These are phyloP conservation scores for Lordiphosa mommai DNA, from an alignment of 1,140 invertebrate species.

Conservation along the genomic window DNA sequence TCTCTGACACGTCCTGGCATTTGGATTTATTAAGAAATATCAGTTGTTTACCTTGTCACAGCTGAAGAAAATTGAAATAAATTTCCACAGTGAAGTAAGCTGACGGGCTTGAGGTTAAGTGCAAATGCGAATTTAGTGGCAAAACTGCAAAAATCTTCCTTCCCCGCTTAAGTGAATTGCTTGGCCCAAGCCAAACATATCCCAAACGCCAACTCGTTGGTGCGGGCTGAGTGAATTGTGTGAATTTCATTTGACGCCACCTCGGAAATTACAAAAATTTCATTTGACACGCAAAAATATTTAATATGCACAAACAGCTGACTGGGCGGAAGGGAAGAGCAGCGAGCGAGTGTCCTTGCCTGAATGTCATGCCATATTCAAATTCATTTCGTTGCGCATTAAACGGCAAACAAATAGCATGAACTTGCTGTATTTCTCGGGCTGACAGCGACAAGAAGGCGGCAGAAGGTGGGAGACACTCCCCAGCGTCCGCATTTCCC, in stretches of 20 bases:
- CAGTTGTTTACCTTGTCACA: too few relatives aligned
- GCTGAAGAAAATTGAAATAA: too few relatives aligned
- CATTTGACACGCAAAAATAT: constrained; percentile 72
- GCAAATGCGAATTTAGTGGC: too few relatives aligned
- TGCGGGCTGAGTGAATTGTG: constrained; percentile 47
- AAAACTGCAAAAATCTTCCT: too few relatives aligned
- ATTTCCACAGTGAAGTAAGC: too few relatives aligned
- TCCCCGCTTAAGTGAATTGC: constrained; percentile 14
- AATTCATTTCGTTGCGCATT: constrained; percentile 57
- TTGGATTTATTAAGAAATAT: too few relatives aligned
- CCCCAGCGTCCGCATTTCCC: neutral
- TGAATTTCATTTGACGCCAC: constrained; percentile 63
- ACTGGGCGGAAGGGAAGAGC: neutral
- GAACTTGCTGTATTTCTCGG: constrained; percentile 47
- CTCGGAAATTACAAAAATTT: constrained; percentile 59
- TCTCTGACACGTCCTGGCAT: too few relatives aligned
- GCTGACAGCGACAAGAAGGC: neutral
- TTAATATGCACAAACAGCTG: constrained; percentile 38
- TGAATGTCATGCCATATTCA: constrained; percentile 61
- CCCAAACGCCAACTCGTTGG: neutral
- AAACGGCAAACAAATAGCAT: constrained; percentile 57
- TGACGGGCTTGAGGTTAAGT: too few relatives aligned
- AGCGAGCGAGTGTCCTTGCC: constrained; percentile 24
- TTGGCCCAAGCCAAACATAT: constrained; percentile 29
- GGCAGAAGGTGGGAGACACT: neutral